Evolutionary conservation across 2,113 vertebrate genomes (phyloP), one percentile per base, ranked within the genome.

Genomic region (Lagenorhynchus albirostris): DNA sequence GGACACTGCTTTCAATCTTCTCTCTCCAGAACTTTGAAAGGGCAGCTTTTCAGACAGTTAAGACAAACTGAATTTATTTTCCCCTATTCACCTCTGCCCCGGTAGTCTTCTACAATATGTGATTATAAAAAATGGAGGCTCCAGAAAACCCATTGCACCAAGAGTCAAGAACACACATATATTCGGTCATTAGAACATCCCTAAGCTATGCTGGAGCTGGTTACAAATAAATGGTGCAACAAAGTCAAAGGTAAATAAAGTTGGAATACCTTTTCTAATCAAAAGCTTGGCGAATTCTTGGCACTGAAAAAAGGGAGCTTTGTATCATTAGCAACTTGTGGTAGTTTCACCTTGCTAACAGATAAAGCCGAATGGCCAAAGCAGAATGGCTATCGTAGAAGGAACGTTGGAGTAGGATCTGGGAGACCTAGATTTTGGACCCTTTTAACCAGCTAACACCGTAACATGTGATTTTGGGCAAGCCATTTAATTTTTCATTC

Each of bases 211-310:
- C 67, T 89, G 50, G 67, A 83, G 68, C 41, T 62, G 74, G 15
- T 50, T 93, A 95, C 26, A 79, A 93, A 95, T 89, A 88, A 95
- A 60, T n/a, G 68, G n/a, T 90, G 58, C 21, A 21, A 90, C 65
- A 50, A 92, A 89, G 53, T 85, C 71, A 47, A 71, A 92, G 92
- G 70, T 84, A 91, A 91, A 96, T 80, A 79, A 5, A 96, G 89
- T 63, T 82, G 65, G 65, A 60, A 3, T 76, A 60, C 65, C 65
- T 93, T 93, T 81, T 68, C 44, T 95, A 80, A 90, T 96, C 63
- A 95, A 93, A 89, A 82, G 62, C 71, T 88, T 93, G 58, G 47
- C 73, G 36, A 87, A 90, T 88, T 50, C n/a, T 62, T 77, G 68
- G 84, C 58, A 97, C 33, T 65, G 36, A 85, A 96, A 96, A 77